Conservation (phyloP, 2,113 vertebrate species). For the Mustela lutreola region DNA sequence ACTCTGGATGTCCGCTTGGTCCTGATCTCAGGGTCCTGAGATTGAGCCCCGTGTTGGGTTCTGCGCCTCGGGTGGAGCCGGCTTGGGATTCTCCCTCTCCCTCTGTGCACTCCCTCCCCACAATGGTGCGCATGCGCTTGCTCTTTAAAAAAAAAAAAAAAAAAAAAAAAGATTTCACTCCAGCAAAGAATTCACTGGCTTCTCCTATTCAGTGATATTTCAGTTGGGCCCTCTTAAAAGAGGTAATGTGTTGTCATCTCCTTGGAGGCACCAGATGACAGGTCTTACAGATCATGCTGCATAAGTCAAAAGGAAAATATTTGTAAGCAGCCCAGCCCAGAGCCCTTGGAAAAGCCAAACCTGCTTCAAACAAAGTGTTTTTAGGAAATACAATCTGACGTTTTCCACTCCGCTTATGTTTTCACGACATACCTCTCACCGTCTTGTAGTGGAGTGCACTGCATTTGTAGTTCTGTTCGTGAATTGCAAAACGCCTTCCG, state of each 20-base stretch:
- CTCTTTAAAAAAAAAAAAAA: background rate
- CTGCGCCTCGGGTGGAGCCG: background rate
- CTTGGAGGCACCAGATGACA: conserved; percentile 40
- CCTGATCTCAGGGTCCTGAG: background rate
- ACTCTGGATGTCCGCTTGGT: background rate
- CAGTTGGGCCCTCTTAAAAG: conserved; percentile 33
- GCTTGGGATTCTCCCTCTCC: background rate
- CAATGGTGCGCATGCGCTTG: fast-evolving
- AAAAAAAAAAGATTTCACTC: background rate
- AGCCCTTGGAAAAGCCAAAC: conserved; percentile 4
- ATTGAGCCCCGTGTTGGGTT: background rate
- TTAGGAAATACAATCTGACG: conserved; percentile 56
- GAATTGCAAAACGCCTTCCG: background rate
- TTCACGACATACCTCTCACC: background rate
- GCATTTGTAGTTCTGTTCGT: background rate
- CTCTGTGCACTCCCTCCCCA: background rate
- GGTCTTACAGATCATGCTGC: conserved; percentile 18
- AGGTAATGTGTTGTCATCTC: conserved; percentile 51
- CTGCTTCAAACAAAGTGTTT: conserved; percentile 29
- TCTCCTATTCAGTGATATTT: background rate
- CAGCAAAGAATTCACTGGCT: background rate
- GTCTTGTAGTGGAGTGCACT: background rate
- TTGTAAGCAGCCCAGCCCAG: conserved; percentile 40
- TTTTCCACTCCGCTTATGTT: conserved; percentile 53
- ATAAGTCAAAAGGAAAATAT: conserved; percentile 58